Conservation (phyloP, 53 echinoderm and acorn worm genomes). For the Temnopleurus reevesii region DNA sequence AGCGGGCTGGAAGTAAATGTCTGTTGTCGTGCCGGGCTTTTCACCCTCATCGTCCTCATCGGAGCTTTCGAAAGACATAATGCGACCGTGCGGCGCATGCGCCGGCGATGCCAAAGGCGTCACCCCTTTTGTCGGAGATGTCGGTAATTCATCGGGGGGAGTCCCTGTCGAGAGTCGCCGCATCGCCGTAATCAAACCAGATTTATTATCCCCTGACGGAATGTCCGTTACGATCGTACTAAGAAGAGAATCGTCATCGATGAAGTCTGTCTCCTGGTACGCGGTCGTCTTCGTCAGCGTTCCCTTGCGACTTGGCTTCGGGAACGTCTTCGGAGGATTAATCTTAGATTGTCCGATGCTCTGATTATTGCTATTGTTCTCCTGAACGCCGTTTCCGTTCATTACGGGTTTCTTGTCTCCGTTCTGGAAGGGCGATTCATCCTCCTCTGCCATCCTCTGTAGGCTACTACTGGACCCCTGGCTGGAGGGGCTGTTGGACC, state of each 20-base stretch:
- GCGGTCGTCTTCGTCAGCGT: not conserved
- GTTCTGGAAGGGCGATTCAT: not conserved
- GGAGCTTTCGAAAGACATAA: conserved; percentile 64
- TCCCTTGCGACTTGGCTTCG: not conserved
- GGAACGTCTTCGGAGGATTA: not conserved
- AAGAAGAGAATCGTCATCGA: not conserved
- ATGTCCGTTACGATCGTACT: not conserved
- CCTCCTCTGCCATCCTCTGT: conserved; percentile 25
- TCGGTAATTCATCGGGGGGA: not conserved
- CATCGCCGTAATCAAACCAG: not conserved
- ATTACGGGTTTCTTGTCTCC: not conserved
- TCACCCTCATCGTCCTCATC: conserved; percentile 53
- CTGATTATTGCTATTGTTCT: conserved; percentile 45
- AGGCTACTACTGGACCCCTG: conserved; percentile 2
- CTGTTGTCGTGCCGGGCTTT: not conserved
- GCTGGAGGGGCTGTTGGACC: conserved; percentile 47
- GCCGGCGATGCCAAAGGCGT: not conserved
- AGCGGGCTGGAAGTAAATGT: not conserved
- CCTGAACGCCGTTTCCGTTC: conserved; percentile 11
- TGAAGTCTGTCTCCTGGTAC: conserved; percentile 46
- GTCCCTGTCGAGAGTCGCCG: not conserved
- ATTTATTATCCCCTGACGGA: not conserved
- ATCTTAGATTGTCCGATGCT: not conserved
- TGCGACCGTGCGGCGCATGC: not conserved
- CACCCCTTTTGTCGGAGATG: not conserved